These are phyloP conservation scores for Peromyscus attwateri DNA, from an alignment of 2,797 vertebrate species.

Conservation along the genomic window DNA sequence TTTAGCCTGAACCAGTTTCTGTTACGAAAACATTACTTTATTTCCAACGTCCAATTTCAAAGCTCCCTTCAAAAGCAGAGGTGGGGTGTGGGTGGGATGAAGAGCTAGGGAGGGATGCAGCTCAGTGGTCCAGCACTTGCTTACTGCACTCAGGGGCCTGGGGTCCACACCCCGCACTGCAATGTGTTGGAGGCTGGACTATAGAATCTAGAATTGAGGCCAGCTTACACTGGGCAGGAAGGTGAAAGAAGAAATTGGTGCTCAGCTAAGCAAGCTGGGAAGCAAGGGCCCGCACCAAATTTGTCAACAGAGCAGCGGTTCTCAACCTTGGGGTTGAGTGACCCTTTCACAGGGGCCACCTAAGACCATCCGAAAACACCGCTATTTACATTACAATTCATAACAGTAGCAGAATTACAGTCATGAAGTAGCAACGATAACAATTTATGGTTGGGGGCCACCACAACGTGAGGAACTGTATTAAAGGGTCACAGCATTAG, in stretches of 20 bases:
- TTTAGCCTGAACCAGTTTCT: conserved; percentile 37
- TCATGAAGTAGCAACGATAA: neutral
- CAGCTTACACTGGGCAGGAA: neutral
- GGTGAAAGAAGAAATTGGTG: neutral
- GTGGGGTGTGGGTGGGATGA: neutral
- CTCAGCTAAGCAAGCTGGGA: neutral
- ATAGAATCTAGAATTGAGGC: neutral
- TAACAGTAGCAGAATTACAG: neutral
- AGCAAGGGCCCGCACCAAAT: neutral
- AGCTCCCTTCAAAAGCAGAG: neutral
- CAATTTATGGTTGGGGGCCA: neutral
- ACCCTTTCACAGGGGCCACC: neutral
- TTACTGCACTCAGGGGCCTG: neutral
- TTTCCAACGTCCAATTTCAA: conserved; percentile 27
- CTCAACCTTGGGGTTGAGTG: neutral
- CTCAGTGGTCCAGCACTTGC: neutral
- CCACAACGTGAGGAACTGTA: no score
- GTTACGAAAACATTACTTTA: neutral
- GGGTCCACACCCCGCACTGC: neutral
- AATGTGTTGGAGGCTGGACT: no score
- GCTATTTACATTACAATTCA: neutral
- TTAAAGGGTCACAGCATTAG: neutral
- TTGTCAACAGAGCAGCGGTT: neutral
- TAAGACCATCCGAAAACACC: neutral
- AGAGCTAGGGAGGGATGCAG: neutral